phyloP scores from a whole-genome alignment of 1,140 invertebrate species.

The Lepidurus arcticus region DNA sequence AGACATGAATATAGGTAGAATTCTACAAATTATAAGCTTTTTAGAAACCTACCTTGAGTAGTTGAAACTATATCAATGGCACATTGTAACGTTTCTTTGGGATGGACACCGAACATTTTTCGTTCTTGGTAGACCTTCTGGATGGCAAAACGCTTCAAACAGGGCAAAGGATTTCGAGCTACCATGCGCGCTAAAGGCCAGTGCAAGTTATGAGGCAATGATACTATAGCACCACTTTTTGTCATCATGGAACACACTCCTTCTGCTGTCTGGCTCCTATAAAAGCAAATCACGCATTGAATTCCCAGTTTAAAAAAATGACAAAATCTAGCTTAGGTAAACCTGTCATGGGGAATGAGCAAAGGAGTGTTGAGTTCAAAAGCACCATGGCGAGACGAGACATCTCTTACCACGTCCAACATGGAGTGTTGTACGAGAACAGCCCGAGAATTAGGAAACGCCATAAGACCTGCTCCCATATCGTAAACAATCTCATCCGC shows the following conservation, averaged over 20 bases:
- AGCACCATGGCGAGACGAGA: slow-evolving; percentile 73
- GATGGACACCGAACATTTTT: slow-evolving; percentile 75
- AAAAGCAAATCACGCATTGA: slow-evolving; percentile 49
- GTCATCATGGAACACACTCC: slow-evolving; percentile 63
- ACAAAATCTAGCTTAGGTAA: slow-evolving; percentile 48
- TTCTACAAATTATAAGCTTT: background rate
- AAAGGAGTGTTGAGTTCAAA: slow-evolving; percentile 65
- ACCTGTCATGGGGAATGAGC: slow-evolving; percentile 61
- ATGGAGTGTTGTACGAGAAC: slow-evolving; percentile 38
- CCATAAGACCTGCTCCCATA: slow-evolving; percentile 46
- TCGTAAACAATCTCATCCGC: slow-evolving; percentile 71
- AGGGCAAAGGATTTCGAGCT: slow-evolving; percentile 70
- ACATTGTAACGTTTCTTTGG: slow-evolving; percentile 80
- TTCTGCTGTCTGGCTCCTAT: background rate
- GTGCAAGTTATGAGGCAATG: slow-evolving; percentile 49
- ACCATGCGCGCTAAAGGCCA: slow-evolving; percentile 74
- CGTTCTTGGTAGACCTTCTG: slow-evolving; percentile 80
- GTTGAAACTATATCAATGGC: slow-evolving; percentile 88
- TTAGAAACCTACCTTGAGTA: slow-evolving; percentile 48
- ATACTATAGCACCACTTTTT: slow-evolving; percentile 67
- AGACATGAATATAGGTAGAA: too few relatives aligned
- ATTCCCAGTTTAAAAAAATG: background rate
- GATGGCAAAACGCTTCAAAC: slow-evolving; percentile 75
- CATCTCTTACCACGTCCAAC: slow-evolving; percentile 51
- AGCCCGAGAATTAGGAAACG: slow-evolving; percentile 35